Percentiles rank a stretch among this genome's conserved stretches.
These are phyloP conservation scores for Mimas tiliae DNA, from an alignment of 2,888 invertebrate species.

Conservation along the genomic window DNA sequence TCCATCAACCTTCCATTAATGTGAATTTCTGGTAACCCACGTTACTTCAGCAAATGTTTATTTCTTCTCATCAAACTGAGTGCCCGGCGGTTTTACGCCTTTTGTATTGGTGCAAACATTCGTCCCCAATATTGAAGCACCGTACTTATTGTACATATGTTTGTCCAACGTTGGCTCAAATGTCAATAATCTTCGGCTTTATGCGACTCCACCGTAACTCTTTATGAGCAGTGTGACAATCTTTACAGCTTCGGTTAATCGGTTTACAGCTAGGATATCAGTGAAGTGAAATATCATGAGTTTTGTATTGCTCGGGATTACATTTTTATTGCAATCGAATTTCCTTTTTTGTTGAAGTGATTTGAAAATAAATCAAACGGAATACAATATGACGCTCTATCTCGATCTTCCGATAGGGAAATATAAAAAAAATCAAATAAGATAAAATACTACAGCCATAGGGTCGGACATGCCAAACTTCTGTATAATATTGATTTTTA, in stretches of 20 bases:
- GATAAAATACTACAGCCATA: no score
- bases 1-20: constrained; percentile 40
- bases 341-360: neutral
- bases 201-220: constrained; percentile 41
- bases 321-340: neutral
- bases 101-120: constrained; percentile 30
- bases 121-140: constrained; percentile 42
- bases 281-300: constrained; percentile 32
- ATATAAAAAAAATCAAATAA: no score
- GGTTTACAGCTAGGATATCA: constrained; percentile 41
- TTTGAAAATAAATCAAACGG: neutral
- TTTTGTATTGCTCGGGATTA: constrained; percentile 9
- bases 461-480: no score
- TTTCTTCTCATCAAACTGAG: constrained; percentile 66
- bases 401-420: no score
- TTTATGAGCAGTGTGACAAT: constrained; percentile 60
- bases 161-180: constrained; percentile 12
- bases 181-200: constrained; percentile 14
- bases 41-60: constrained; percentile 37
- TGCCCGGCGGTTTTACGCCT: constrained; percentile 47
- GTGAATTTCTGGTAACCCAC: constrained; percentile 45
- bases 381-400: no score
- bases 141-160: neutral
- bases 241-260: constrained; percentile 32
- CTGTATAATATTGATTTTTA: no score